Evolutionary conservation across 2,888 invertebrate genomes (phyloP).

Genomic region (Sclerodermus sp.): DNA sequence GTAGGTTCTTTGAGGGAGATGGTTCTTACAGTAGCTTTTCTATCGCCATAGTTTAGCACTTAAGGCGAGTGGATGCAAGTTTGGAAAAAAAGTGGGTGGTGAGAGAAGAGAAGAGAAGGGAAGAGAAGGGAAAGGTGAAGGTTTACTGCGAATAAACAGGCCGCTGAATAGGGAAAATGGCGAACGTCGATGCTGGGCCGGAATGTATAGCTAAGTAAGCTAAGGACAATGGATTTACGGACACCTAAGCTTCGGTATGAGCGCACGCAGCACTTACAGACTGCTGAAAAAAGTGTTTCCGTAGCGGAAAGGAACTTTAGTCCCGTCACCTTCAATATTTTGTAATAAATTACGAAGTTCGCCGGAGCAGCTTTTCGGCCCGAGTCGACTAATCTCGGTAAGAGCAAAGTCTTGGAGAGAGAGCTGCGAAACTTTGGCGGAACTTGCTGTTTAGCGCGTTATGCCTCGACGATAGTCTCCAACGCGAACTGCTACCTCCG

Average conservation of each 20-base stretch:
- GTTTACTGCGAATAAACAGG: no score
- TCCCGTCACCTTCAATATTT: slow-evolving; percentile 26
- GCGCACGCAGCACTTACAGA: background rate
- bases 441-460: slow-evolving; percentile 32
- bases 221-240: no score
- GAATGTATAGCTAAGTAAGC: no score
- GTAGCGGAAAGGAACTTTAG: background rate
- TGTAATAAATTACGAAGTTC: slow-evolving; percentile 32
- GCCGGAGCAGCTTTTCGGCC: slow-evolving; percentile 14
- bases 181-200: no score
- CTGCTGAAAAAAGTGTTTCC: background rate
- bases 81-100: no score
- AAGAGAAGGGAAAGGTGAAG: no score
- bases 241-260: background rate
- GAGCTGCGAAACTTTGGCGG: slow-evolving; percentile 28
- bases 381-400: slow-evolving; percentile 27
- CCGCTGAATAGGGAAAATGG: no score
- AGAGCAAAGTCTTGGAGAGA: slow-evolving; percentile 35
- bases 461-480: slow-evolving; percentile 23
- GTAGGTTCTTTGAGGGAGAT: no score
- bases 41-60: no score
- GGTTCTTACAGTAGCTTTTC: no score
- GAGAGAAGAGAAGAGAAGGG: no score
- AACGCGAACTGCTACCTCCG: background rate
- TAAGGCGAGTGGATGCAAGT: no score